These are phyloP conservation scores for Xestia c-nigrum DNA, from an alignment of 2,888 invertebrate species.

Conservation along the genomic window DNA sequence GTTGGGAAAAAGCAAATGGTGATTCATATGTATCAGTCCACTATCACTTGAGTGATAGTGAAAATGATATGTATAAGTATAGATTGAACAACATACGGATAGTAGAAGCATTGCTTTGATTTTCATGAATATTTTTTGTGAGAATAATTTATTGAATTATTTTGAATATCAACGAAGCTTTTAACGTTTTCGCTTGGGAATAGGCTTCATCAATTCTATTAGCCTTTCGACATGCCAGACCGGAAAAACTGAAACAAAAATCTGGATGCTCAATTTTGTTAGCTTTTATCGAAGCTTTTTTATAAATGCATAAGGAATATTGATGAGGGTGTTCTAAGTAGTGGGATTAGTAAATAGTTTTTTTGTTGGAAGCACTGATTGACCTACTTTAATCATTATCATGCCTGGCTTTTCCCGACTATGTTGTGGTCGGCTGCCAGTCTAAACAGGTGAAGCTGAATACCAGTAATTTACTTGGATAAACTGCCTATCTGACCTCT, in stretches of 20 bases:
- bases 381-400: no score
- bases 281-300: neutral
- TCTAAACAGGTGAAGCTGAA: no score
- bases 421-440: no score
- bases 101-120: neutral
- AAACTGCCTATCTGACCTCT: no score
- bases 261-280: neutral
- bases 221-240: constrained; percentile 18
- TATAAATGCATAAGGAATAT: neutral
- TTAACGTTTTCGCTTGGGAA: constrained; percentile 38
- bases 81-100: neutral
- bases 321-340: neutral
- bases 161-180: constrained; percentile 34
- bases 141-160: constrained; percentile 15
- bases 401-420: no score
- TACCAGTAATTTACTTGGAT: no score
- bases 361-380: neutral
- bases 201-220: constrained; percentile 24
- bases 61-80: no score
- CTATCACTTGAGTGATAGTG: no score
- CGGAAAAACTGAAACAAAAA: constrained; percentile 9
- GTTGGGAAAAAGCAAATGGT: no score
- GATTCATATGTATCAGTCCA: no score
- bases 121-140: constrained; percentile 12
- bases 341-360: neutral